Evolutionary conservation across 2,797 vertebrate genomes (phyloP).

Genomic region (Sebastiscus albofasciatus): DNA sequence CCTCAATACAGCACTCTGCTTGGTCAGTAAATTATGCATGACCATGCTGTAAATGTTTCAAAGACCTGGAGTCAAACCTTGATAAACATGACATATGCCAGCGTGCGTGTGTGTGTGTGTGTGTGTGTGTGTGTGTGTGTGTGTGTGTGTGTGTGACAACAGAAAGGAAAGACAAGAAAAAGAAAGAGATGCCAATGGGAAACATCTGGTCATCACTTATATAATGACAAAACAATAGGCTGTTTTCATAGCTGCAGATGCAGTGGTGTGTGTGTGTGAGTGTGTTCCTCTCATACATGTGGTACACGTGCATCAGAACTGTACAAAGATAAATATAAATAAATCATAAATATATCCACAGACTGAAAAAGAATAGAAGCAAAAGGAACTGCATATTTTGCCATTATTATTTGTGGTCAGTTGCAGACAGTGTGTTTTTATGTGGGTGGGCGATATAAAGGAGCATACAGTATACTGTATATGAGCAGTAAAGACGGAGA

Average conservation of each 20-base stretch:
- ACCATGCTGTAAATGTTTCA: slow-evolving; percentile 74
- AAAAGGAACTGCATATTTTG: neutral
- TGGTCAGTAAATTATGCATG: slow-evolving; percentile 72
- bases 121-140: slow-evolving; percentile 6
- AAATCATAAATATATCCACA: neutral
- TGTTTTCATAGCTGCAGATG: slow-evolving; percentile 50
- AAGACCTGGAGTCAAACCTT: slow-evolving; percentile 40
- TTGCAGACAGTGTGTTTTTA: neutral
- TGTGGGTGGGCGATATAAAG: neutral
- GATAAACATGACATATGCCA: slow-evolving; percentile 25
- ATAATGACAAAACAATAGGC: slow-evolving; percentile 64
- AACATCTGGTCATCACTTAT: slow-evolving; percentile 75
- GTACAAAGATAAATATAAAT: neutral
- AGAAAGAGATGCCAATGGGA: slow-evolving; percentile 59
- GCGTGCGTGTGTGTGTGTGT: slow-evolving; percentile 2
- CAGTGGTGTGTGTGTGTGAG: neutral
- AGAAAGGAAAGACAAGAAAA: slow-evolving; percentile 44
- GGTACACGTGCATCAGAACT: neutral
- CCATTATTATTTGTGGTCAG: neutral
- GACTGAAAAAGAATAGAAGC: neutral
- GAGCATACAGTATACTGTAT: neutral
- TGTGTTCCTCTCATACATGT: slow-evolving; percentile 20
- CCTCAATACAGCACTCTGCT: slow-evolving; percentile 27
- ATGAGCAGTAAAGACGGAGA: slow-evolving; percentile 24
- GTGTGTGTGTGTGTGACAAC: slow-evolving; percentile 11